Evolutionary conservation across 64 coral and sea anemone species (phyloP).

Genomic region (Trachythela sp.): DNA sequence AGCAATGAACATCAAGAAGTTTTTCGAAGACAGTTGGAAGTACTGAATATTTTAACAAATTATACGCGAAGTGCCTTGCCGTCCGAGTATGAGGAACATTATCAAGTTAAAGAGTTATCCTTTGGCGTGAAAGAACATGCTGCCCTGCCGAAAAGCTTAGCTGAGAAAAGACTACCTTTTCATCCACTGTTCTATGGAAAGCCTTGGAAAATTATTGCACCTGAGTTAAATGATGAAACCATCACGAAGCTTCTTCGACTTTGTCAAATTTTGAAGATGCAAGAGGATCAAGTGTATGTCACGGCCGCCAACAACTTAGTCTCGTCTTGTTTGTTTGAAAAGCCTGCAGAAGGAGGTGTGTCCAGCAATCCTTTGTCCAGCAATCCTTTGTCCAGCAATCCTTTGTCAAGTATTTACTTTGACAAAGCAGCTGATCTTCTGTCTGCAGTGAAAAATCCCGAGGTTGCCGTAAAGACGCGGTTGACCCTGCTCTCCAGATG

Average conservation of each 20-base stretch:
- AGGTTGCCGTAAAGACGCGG: background rate
- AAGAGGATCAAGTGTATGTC: conserved; percentile 9
- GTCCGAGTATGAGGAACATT: background rate
- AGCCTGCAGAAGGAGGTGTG: background rate
- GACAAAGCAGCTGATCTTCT: background rate
- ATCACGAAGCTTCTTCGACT: background rate
- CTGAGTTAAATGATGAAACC: background rate
- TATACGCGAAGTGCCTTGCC: background rate
- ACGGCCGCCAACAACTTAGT: background rate
- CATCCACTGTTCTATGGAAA: background rate
- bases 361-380: no score
- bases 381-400: no score
- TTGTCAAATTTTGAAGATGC: background rate
- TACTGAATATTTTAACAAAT: background rate
- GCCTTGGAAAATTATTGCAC: conserved; percentile 20
- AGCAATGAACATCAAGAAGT: background rate
- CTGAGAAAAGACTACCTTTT: background rate
- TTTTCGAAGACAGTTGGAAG: conserved; percentile 12
- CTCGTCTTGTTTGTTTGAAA: background rate
- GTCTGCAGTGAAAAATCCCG: background rate
- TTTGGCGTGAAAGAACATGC: background rate
- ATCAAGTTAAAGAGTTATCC: background rate
- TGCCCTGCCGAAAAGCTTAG: background rate
- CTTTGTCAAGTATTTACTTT: background rate
- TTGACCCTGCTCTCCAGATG: background rate